These are phyloP conservation scores for Chamaea fasciata DNA, from an alignment of 2,113 vertebrate species.

Conservation along the genomic window DNA sequence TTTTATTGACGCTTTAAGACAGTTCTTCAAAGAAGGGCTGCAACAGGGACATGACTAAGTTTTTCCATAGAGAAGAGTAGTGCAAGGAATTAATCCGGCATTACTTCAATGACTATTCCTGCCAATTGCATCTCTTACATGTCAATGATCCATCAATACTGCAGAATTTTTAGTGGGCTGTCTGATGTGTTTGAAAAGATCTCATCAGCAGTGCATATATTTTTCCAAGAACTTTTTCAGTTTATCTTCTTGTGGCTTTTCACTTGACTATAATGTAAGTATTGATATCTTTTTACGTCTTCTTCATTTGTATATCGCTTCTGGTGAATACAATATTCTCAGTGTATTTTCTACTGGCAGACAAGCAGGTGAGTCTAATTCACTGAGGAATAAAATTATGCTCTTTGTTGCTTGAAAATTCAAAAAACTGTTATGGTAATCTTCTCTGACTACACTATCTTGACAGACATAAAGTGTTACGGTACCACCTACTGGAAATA, in stretches of 20 bases:
- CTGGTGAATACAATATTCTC: neutral
- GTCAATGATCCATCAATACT: neutral
- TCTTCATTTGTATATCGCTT: neutral
- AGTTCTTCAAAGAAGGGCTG: neutral
- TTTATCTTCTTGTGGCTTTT: neutral
- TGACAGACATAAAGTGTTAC: neutral
- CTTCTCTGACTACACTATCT: neutral
- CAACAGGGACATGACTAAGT: neutral
- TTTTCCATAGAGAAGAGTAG: neutral
- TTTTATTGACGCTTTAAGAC: neutral
- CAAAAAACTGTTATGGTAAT: neutral
- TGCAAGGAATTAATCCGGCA: neutral
- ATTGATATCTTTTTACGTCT: neutral
- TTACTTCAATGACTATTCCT: neutral
- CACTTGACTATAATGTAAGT: neutral
- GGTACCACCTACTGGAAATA: conserved; percentile 51
- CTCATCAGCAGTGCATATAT: neutral
- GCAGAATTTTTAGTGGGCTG: neutral
- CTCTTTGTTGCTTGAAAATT: neutral
- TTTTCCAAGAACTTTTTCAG: neutral
- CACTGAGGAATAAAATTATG: neutral
- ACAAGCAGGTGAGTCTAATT: neutral
- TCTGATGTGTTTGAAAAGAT: neutral
- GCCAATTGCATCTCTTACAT: neutral
- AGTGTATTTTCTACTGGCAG: neutral